Percentiles rank a stretch among this genome's conserved stretches.
phyloP scores from a whole-genome alignment of 1,140 invertebrate genomes.

The Thaumatotibia leucotreta region DNA sequence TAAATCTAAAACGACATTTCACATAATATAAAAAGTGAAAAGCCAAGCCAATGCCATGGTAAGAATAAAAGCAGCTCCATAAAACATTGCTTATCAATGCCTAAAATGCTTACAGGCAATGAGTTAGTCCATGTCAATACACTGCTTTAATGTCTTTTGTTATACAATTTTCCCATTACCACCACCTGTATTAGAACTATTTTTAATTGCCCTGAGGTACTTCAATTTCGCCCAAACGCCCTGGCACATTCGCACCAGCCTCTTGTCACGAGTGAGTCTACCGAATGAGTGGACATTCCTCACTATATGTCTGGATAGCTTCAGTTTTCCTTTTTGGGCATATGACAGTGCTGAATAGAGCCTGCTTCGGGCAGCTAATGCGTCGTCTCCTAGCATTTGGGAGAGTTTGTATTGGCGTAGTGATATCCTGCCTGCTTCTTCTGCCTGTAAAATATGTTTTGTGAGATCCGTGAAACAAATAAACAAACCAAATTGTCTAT shows the following conservation, averaged over 20 bases:
- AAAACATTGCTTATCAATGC: too few relatives aligned
- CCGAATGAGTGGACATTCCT: slow-evolving; percentile 80
- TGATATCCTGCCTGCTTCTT: slow-evolving; percentile 92
- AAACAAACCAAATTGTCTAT: too few relatives aligned
- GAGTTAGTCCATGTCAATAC: too few relatives aligned
- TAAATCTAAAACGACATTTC: too few relatives aligned
- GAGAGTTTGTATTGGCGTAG: slow-evolving; percentile 88
- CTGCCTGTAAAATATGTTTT: slow-evolving; percentile 86
- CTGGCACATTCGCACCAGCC: slow-evolving; percentile 87
- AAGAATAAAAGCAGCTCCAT: too few relatives aligned
- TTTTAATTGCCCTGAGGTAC: slow-evolving; percentile 73
- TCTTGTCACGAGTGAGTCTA: slow-evolving; percentile 75
- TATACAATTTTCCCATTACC: slow-evolving; percentile 2
- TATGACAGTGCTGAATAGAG: slow-evolving; percentile 92
- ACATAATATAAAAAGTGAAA: too few relatives aligned
- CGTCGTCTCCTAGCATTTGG: slow-evolving; percentile 87
- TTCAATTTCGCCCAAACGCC: slow-evolving; percentile 90
- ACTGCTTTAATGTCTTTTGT: neutral
- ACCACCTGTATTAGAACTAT: neutral
- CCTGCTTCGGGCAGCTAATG: slow-evolving; percentile 85
- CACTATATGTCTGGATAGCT: slow-evolving; percentile 81
- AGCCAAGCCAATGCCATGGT: too few relatives aligned
- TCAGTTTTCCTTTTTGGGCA: slow-evolving; percentile 86
- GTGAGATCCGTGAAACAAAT: too few relatives aligned
- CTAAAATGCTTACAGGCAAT: too few relatives aligned